Evolutionary conservation across 1,140 invertebrate genomes (phyloP), one percentile per base, ranked within the genome.

Genomic region (Pristionchus pacificus): DNA sequence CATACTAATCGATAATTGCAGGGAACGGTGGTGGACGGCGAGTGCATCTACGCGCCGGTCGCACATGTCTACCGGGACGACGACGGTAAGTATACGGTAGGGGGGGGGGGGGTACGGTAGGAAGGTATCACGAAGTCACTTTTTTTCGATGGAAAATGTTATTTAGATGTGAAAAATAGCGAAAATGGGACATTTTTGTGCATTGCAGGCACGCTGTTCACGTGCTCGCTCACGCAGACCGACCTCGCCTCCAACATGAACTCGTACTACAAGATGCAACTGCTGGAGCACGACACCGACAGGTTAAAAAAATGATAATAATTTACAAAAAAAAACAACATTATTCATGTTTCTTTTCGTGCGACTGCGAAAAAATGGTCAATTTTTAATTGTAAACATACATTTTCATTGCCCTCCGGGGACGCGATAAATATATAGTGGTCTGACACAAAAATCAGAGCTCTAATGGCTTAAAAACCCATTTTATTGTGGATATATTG

Each of bases 221-320:
- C 69, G n/a, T 31, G 55, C 13, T 49, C 70, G 1, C 74, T 76
- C 10, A 63, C 60, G 1, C 24, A 25, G n/a, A 61, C 68, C 14
- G 74, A 76, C 60, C 28, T 76, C 3, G 27, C 62, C 30, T 49
- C 31, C 10, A 76, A 76, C 58, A 66, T 63, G 33, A 98, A 98
- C 85, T 94, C 92, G 2, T 98, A 88, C 84, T 98, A 98, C 84
- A 97, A 97, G 84, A 75, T 98, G 33, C 95, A 98, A 85, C 84
- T 97, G 38, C 85, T 98, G n/a, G 88, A 95, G 83, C 83, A 88
- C 24, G 92, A 97, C 82, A 49, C 38, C 6, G 38, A 49, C 38
- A 49, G 19, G 38, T n/a, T n/a, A n/a, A n/a, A n/a, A n/a, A n/a
- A 24, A 59, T 49, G 14, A 57, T 0, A 19, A 57, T 19, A 19